phyloP scores from a whole-genome alignment of 2,113 vertebrate genomes.

The Siniperca chuatsi region DNA sequence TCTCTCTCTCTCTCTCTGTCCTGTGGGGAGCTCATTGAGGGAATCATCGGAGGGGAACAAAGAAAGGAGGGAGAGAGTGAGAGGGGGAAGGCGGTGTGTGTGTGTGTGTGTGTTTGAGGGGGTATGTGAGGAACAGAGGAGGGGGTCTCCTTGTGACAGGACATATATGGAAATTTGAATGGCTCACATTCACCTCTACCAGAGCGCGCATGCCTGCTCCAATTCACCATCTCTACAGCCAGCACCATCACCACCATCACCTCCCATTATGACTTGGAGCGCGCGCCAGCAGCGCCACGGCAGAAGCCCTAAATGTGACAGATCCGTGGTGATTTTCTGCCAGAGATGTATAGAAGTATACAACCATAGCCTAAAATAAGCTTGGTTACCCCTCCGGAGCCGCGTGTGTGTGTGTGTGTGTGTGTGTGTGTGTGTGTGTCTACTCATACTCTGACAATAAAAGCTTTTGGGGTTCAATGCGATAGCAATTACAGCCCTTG shows the following conservation, averaged over 20 bases:
- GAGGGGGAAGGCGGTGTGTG: slow-evolving; percentile 32
- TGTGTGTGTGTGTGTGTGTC: neutral
- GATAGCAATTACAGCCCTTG: slow-evolving; percentile 45
- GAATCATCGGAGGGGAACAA: slow-evolving; percentile 74
- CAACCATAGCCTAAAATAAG: slow-evolving; percentile 7
- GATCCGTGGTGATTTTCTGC: slow-evolving; percentile 23
- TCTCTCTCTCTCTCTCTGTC: slow-evolving; percentile 29
- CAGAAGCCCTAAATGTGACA: slow-evolving; percentile 28
- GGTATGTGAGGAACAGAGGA: neutral
- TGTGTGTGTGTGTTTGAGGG: slow-evolving; percentile 14
- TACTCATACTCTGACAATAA: slow-evolving; percentile 43
- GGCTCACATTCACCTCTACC: slow-evolving; percentile 52
- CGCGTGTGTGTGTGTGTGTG: slow-evolving; percentile 1
- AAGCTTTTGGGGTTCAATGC: slow-evolving; percentile 47
- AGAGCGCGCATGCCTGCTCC: slow-evolving; percentile 48
- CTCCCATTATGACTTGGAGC: slow-evolving; percentile 20
- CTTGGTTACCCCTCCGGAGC: slow-evolving; percentile 7
- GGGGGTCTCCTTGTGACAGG: slow-evolving; percentile 54
- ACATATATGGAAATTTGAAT: slow-evolving; percentile 73
- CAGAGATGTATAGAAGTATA: neutral
- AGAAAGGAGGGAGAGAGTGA: slow-evolving; percentile 55
- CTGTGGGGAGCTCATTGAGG: slow-evolving; percentile 39
- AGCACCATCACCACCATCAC: slow-evolving; percentile 34
- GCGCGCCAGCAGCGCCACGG: slow-evolving; percentile 7
- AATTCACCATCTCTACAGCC: slow-evolving; percentile 36